Evolutionary conservation across 1,140 invertebrate species (phyloP).

Genomic region (Xylocopa sonorina): DNA sequence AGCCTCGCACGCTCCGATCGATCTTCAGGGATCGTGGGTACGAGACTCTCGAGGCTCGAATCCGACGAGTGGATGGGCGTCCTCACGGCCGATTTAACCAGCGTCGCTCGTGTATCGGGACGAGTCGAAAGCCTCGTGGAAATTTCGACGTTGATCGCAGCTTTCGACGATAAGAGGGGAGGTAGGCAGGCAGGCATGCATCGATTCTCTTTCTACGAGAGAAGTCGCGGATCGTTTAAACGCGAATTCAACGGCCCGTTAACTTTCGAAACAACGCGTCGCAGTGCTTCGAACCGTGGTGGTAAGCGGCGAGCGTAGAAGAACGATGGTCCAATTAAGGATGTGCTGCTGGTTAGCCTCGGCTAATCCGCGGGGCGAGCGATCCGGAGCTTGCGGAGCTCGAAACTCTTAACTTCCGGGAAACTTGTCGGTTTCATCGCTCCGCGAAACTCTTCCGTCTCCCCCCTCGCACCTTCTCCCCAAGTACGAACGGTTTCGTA

Average conservation of each 20-base stretch:
- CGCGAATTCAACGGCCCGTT: conserved; percentile 48
- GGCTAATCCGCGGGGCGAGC: conserved; percentile 36
- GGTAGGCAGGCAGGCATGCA: no score
- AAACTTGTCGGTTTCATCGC: conserved; percentile 42
- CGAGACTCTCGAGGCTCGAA: neutral
- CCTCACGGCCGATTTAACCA: conserved; percentile 37
- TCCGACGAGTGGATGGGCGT: conserved; percentile 6
- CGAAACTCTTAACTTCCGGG: conserved; percentile 32
- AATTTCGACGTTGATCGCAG: conserved; percentile 26
- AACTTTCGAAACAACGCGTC: conserved; percentile 57
- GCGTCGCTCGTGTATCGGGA: conserved; percentile 11
- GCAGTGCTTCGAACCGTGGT: conserved; percentile 1
- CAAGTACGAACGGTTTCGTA: no score
- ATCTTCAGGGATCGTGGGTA: conserved; percentile 51
- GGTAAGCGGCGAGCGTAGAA: conserved; percentile 40
- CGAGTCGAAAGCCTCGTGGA: conserved; percentile 26
- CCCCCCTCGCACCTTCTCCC: no score
- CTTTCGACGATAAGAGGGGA: conserved; percentile 5
- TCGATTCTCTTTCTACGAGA: neutral
- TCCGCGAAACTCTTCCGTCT: conserved; percentile 14
- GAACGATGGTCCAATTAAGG: conserved; percentile 67
- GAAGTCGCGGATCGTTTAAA: neutral
- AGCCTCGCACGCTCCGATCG: conserved; percentile 58
- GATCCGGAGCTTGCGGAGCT: conserved; percentile 26
- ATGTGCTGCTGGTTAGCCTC: conserved; percentile 60